These are phyloP conservation scores for Mallotus villosus DNA, from an alignment of 2,797 vertebrate genomes.

Conservation along the genomic window DNA sequence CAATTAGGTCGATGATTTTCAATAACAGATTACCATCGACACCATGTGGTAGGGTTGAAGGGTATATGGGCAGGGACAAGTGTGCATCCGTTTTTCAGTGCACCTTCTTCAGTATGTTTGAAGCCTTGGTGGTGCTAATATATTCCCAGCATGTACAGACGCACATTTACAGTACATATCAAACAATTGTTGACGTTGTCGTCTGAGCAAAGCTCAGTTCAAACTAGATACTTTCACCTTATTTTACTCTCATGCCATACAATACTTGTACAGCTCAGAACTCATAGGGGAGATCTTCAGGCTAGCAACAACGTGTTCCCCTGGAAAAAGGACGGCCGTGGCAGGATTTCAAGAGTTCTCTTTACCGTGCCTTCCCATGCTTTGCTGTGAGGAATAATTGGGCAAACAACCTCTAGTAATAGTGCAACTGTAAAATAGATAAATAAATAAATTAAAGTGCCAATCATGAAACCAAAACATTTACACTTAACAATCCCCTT, in stretches of 20 bases:
- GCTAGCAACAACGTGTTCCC: neutral
- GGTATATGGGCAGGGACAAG: neutral
- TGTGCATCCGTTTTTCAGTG: constrained; percentile 10
- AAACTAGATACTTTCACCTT: neutral
- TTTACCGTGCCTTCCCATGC: neutral
- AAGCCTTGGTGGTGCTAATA: constrained; percentile 4
- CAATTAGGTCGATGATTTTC: constrained; percentile 8
- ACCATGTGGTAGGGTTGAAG: neutral
- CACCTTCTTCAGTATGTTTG: neutral
- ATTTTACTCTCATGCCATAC: neutral
- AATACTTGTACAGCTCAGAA: constrained; percentile 4
- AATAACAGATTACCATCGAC: neutral
- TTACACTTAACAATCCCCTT: neutral
- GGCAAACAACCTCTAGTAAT: neutral
- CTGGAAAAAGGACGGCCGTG: constrained; percentile 4
- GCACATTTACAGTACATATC: neutral
- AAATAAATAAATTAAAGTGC: too few relatives aligned
- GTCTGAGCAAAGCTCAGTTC: neutral
- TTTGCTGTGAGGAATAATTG: neutral
- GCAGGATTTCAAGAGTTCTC: too few relatives aligned
- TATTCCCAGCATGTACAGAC: constrained; percentile 15
- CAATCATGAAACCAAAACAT: neutral
- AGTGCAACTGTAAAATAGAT: neutral
- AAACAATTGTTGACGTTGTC: constrained; percentile 1
- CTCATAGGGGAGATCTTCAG: neutral